Percentiles rank a stretch among this genome's conserved stretches.
These are phyloP conservation scores for Acanthopleura granulata DNA, from an alignment of 2,888 invertebrate species.

Conservation along the genomic window DNA sequence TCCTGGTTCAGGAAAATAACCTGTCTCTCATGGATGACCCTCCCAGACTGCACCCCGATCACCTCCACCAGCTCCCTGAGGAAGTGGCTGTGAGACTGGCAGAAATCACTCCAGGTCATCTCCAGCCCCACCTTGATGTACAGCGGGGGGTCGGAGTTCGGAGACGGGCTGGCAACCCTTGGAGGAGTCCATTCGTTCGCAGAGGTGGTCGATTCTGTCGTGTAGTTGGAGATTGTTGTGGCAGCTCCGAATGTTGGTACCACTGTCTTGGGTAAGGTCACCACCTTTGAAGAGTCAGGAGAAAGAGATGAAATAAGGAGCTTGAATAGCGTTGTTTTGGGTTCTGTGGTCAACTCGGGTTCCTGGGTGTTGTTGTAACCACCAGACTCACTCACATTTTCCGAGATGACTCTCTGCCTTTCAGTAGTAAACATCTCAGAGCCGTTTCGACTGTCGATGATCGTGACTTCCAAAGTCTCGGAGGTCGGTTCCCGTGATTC, in stretches of 20 bases:
- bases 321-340: background rate
- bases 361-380: background rate
- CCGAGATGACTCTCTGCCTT: no score
- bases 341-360: background rate
- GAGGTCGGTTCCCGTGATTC: no score
- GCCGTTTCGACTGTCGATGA: no score
- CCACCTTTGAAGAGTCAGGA: background rate
- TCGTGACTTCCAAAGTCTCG: no score
- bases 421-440: no score
- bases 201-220: conserved; percentile 4
- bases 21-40: conserved; percentile 21
- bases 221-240: background rate
- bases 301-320: background rate
- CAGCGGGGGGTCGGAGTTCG: conserved; percentile 30
- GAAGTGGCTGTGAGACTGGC: conserved; percentile 27
- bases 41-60: conserved; percentile 18
- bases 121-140: conserved; percentile 46
- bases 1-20: conserved; percentile 27
- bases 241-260: background rate
- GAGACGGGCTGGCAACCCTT: background rate
- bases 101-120: conserved; percentile 55
- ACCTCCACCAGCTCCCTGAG: conserved; percentile 28
- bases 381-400: no score
- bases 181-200: background rate
- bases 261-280: no score